Evolutionary conservation across 2,113 vertebrate species (phyloP).

Genomic region (Willisornis vidua): DNA sequence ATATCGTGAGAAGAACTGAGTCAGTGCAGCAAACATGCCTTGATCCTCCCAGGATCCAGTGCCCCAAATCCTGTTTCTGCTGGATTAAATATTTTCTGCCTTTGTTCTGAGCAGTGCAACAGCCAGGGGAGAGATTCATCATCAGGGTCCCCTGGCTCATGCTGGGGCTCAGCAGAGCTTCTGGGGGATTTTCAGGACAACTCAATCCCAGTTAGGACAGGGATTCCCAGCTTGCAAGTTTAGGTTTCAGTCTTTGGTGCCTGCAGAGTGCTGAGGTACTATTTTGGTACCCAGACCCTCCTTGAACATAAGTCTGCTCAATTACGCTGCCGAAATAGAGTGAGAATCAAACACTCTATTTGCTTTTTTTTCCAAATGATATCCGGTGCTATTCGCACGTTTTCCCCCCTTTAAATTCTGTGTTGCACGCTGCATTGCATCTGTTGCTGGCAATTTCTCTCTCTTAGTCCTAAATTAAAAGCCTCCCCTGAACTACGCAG

Average conservation of each 20-base stretch:
- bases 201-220: background rate
- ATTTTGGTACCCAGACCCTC: background rate
- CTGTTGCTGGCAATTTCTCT: constrained; percentile 65
- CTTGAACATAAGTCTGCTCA: constrained; percentile 3
- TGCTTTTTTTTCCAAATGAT: constrained; percentile 23
- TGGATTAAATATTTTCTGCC: background rate
- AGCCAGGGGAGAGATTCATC: background rate
- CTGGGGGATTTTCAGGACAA: background rate
- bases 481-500: constrained; percentile 21
- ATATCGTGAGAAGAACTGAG: background rate
- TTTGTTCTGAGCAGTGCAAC: background rate
- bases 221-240: background rate
- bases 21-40: background rate
- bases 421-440: constrained; percentile 13
- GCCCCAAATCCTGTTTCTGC: accelerated
- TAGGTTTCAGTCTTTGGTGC: background rate
- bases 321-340: background rate
- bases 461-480: constrained; percentile 66
- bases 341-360: constrained; percentile 4
- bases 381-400: constrained; percentile 25
- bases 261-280: background rate
- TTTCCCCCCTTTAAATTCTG: constrained; percentile 30
- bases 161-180: background rate
- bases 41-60: accelerated
- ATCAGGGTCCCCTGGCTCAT: too few species aligned